These are phyloP conservation scores for Agonopterix subpropinquella DNA, from an alignment of 2,888 invertebrate genomes.

Conservation along the genomic window DNA sequence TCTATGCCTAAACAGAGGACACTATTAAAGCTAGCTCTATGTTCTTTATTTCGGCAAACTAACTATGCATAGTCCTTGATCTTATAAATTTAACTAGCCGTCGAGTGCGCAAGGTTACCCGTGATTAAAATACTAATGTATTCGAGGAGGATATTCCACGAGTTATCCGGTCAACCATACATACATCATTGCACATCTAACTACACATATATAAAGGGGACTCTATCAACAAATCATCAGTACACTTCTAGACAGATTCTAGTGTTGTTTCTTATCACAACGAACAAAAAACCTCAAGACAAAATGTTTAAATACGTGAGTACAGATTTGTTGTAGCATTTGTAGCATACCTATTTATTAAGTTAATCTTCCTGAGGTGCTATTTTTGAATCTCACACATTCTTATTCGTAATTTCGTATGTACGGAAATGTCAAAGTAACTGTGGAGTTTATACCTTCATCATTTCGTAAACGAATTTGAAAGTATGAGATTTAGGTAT, in stretches of 20 bases:
- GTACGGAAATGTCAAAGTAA: no score
- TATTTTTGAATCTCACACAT: no score
- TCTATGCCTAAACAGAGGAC: constrained; percentile 4
- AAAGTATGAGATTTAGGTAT: no score
- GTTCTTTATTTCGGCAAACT: constrained; percentile 3
- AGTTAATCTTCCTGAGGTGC: no score
- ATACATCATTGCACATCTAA: constrained; percentile 18
- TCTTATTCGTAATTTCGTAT: no score
- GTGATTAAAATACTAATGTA: constrained; percentile 51
- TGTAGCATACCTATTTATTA: no score
- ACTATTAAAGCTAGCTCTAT: constrained; percentile 8
- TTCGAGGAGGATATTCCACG: constrained; percentile 47
- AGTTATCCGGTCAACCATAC: constrained; percentile 45
- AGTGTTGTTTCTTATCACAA: constrained; percentile 18
- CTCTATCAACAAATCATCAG: constrained; percentile 21
- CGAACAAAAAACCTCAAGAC: constrained; percentile 12
- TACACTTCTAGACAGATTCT: constrained; percentile 14
- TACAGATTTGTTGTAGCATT: constrained; percentile 10
- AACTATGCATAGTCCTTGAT: constrained; percentile 30
- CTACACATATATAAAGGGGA: constrained; percentile 35
- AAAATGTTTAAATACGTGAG: constrained; percentile 73
- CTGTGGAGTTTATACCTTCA: no score
- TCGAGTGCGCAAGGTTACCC: constrained; percentile 45
- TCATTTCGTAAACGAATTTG: no score
- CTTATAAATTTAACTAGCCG: constrained; percentile 31